phyloP scores from a whole-genome alignment of 1,140 invertebrate species.

The Drosophila pruinosa region DNA sequence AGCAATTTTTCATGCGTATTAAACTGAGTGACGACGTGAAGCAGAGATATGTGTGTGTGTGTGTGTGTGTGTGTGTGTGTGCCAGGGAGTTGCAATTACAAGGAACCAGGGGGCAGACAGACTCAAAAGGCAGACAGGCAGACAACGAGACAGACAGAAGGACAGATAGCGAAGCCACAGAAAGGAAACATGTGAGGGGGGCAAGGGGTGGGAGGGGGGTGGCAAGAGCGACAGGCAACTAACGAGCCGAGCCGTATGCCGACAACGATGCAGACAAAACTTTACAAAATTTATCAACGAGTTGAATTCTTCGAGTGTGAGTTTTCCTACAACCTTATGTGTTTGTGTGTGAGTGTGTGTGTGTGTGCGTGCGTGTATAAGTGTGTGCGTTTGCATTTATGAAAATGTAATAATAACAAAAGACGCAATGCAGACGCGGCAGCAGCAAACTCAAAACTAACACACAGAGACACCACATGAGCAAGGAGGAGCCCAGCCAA shows the following conservation, averaged over 20 bases:
- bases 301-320: conserved; percentile 27
- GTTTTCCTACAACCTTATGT: not conserved
- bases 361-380: conserved; percentile 29
- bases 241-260: conserved; percentile 75
- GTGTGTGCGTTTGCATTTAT: conserved; percentile 69
- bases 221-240: conserved; percentile 34
- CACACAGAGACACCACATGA: conserved; percentile 28
- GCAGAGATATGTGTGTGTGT: not conserved
- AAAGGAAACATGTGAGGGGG: not conserved
- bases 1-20: conserved; percentile 73
- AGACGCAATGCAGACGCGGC: conserved; percentile 74
- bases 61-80: not conserved
- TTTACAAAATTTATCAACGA: conserved; percentile 78
- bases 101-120: conserved; percentile 2
- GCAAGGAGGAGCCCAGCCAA: conserved; percentile 3
- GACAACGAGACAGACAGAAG: not conserved
- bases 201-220: not conserved
- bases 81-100: conserved; percentile 33
- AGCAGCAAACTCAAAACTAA: conserved; percentile 51
- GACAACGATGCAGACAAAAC: conserved; percentile 65
- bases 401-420: conserved; percentile 81
- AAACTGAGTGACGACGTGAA: conserved; percentile 15
- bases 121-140: not conserved
- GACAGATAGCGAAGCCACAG: conserved; percentile 38
- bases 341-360: conserved; percentile 7